Base-by-base conservation (phyloP, 2,113 vertebrate species). In the Perca schrenkii region DNA sequence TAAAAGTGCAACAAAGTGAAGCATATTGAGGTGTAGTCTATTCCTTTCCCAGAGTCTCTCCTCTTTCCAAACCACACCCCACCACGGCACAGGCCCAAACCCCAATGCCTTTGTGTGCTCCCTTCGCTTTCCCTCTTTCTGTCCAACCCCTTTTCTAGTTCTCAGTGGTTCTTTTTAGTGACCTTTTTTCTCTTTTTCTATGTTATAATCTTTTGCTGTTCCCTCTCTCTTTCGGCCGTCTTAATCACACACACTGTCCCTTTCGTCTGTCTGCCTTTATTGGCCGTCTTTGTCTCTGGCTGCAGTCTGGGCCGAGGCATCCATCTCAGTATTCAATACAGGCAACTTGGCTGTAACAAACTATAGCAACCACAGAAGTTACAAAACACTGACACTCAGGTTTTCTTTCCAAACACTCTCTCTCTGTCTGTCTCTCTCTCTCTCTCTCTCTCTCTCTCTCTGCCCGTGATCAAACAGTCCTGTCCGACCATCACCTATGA, bases 21-120 rank as follows among this genome's bases (percentile, higher is more conserved):
- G 80, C 88, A 83, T 88, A 85, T 86, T 70, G 84, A 93, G 88
- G 86, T 89, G 69, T 65, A 86, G 89, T 88, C 75, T 40, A 64
- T 86, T 88, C 83, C 74, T 71, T 87, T 89, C 85, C 80, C 80
- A 82, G 71, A 78, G 86, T 83, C 85, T 80, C 84, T 87, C 56
- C 76, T 88, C 84, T 82, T 84, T 92, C 91, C 91, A 93, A 93
- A 93, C 93, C 93, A 92, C 94, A 93, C 93, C 92, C 91, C 83
- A 31, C 67, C 82, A 36, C 82, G 86, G 89, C 90, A 89, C 73
- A 75, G 91, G 81, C 88, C 92, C 89, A 92, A 92, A 91, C 79
- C 85, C 89, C 82, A 84, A 82, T 86, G 81, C 83, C 88, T 92
- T 91, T 91, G 88, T 88, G 86, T 83, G 82, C 79, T 85, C 84